Conservation (phyloP, 92 coral and sea anemone species). For the Parazoanthus atlanticus region DNA sequence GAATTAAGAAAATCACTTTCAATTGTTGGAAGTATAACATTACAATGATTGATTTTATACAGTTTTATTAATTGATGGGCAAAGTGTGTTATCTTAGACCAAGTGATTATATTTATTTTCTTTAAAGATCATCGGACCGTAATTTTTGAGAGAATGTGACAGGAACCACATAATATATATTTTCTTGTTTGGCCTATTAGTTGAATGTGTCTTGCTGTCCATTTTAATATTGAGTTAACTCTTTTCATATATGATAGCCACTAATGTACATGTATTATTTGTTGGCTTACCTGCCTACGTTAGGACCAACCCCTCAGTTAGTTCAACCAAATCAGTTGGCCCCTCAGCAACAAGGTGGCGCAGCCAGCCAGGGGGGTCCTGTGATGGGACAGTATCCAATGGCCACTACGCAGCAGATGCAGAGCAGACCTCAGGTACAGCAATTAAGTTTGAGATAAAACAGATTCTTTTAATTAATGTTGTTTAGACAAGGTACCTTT, state of each 20-base stretch:
- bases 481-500: background rate
- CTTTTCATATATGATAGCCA: background rate
- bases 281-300: background rate
- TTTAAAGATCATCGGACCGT: too few species aligned
- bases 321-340: conserved; percentile 24
- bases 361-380: conserved; percentile 7
- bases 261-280: background rate
- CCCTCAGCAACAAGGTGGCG: conserved; percentile 19
- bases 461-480: background rate
- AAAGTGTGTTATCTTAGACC: too few species aligned
- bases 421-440: conserved; percentile 33
- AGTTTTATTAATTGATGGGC: too few species aligned
- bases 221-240: too few species aligned
- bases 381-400: conserved; percentile 25
- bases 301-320: conserved; percentile 17
- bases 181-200: too few species aligned
- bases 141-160: too few species aligned
- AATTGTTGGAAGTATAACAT: too few species aligned
- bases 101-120: too few species aligned
- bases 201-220: background rate
- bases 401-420: conserved; percentile 15
- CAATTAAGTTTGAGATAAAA: background rate
- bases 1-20: too few species aligned
- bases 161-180: too few species aligned
- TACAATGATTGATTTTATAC: too few species aligned